Evolutionary conservation across 2,797 vertebrate genomes (phyloP).

Genomic region (Mus minutoides): DNA sequence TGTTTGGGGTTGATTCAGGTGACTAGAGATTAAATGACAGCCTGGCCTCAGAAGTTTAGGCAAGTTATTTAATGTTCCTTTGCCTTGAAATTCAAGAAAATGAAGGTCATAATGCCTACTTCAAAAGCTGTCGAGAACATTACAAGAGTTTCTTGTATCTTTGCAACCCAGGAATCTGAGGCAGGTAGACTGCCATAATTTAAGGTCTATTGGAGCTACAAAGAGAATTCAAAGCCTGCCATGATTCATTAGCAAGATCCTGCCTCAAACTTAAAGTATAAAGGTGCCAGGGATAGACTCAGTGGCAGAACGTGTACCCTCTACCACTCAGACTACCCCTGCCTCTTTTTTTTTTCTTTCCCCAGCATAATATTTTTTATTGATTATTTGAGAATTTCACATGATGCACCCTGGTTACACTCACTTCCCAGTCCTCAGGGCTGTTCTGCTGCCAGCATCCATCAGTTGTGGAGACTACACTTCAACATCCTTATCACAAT

Average conservation of each 20-base stretch:
- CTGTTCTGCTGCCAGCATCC: not conserved
- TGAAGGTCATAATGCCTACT: not conserved
- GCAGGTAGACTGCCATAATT: not conserved
- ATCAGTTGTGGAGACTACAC: not conserved
- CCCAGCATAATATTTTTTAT: not conserved
- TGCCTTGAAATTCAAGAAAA: not conserved
- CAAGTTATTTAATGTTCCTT: slow-evolving; percentile 17
- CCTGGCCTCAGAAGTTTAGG: not conserved
- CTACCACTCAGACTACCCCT: not conserved
- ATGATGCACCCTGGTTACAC: not conserved
- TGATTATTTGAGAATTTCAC: not conserved
- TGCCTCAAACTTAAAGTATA: not conserved
- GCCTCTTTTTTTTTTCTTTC: not conserved
- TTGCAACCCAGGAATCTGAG: not conserved
- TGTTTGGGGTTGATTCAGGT: not conserved
- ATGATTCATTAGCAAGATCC: not conserved
- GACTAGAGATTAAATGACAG: not conserved
- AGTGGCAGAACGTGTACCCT: not conserved
- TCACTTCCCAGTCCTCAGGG: not conserved
- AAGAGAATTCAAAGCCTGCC: not conserved
- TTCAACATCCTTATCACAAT: not conserved
- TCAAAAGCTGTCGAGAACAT: not conserved
- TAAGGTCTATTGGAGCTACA: not conserved
- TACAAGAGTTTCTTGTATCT: not conserved
- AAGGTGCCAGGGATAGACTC: not conserved